phyloP scores from a whole-genome alignment of 2,888 invertebrate species.

The Emesis russula region DNA sequence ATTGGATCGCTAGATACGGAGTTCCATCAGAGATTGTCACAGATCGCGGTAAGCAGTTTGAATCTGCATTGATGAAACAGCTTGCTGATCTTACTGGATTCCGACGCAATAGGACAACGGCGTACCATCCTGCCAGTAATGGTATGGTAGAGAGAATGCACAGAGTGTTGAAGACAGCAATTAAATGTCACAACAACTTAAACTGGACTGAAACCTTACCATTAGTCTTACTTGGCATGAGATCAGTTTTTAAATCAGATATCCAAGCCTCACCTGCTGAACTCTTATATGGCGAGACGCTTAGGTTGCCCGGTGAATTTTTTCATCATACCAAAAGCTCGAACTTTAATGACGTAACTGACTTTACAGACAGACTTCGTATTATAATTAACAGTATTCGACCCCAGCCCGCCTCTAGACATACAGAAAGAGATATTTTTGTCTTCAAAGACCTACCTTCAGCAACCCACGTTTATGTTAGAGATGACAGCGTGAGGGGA shows the following conservation, averaged over 20 bases:
- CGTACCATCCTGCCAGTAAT: neutral
- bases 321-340: neutral
- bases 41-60: conserved; percentile 83
- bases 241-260: neutral
- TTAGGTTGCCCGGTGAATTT: neutral
- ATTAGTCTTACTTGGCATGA: conserved; percentile 1
- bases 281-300: neutral
- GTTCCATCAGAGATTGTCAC: conserved; percentile 46
- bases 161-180: neutral
- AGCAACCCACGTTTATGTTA: conserved; percentile 70
- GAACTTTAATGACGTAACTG: neutral
- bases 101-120: conserved; percentile 29
- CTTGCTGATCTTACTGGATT: conserved; percentile 24
- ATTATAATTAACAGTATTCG: conserved; percentile 40
- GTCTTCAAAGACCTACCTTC: conserved; percentile 45
- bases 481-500: conserved; percentile 57
- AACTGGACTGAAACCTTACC: neutral
- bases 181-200: neutral
- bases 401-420: neutral
- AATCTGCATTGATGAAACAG: conserved; percentile 44
- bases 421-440: neutral
- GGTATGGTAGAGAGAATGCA: neutral
- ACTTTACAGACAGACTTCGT: neutral
- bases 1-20: conserved; percentile 82
- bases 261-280: conserved; percentile 7